Evolutionary conservation across 2,797 vertebrate species (phyloP), one percentile per base, ranked within the genome.

Genomic region (Acanthurus leucopareius): DNA sequence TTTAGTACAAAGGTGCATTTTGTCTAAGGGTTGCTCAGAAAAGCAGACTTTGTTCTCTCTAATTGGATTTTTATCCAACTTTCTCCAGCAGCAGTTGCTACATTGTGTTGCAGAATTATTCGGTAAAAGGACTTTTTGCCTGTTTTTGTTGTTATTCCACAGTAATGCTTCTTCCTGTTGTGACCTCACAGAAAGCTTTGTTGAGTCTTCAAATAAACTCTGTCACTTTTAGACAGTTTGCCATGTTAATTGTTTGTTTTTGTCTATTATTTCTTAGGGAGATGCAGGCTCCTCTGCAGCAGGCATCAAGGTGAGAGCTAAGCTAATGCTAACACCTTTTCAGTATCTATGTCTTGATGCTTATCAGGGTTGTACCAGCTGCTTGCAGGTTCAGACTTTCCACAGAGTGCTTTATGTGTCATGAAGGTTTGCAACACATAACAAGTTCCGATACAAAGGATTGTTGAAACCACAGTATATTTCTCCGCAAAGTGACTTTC

Each of bases 221-320:
- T 48, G 19, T 79, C 28, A 45, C 19, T 52, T 48, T 63, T 68
- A 28, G 48, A 25, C 7, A 2, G 0, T 45, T 38, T 85, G 48
- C 15, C 3, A 2, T 67, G 4, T 51, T 78, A 17, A 73, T 42
- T 59, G 28, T 8, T 9, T 1, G 11, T 70, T 48, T 63, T 63
- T 40, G 25, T 44, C 61, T 62, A 32, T n/a, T 59, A 73, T 77
- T 60, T 67, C 61, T 83, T 73, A 99, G 98, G 98, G 98, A 84
- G 97, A 99, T 75, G 95, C 98, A 2, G 98, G 98, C 64, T 99
- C 98, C 1, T 98, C 98, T 83, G 98, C 98, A 32, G 98, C 97
- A 71, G 98, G 98, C 88, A 99, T 99, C 88, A 99, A 99, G 97
- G 98, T 99, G 93, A 93, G 91, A 28, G n/a, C 14, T 59, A 3